A percentile compares a stretch with the other conserved stretches of the same genome.
Conservation (phyloP, 2,888 invertebrate genomes). For the Apamea crenata region DNA sequence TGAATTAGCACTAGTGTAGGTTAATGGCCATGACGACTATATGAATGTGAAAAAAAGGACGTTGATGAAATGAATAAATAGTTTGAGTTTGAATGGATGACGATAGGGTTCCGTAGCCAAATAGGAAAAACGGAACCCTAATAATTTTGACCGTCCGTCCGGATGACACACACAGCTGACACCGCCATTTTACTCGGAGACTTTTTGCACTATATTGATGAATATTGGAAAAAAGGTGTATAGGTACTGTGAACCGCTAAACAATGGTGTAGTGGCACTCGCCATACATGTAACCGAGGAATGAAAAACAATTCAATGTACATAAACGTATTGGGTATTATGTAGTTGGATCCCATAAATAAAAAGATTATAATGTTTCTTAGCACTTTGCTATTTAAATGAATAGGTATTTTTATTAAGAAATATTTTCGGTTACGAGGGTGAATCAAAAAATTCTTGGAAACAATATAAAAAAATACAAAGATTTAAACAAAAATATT, state of each 20-base stretch:
- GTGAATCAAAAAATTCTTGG: no score
- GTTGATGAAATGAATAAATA: neutral
- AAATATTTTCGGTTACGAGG: neutral
- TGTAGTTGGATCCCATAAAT: neutral
- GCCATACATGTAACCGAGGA: neutral
- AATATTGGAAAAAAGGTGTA: neutral
- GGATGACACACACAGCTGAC: neutral
- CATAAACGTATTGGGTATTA: neutral
- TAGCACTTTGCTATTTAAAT: neutral
- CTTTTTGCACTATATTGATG: neutral
- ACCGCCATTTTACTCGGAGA: neutral
- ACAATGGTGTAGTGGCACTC: neutral
- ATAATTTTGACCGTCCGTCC: neutral
- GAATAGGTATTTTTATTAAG: neutral
- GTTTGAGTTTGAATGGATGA: neutral
- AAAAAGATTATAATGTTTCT: neutral
- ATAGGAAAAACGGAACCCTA: neutral
- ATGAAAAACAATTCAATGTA: neutral
- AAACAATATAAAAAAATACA: no score
- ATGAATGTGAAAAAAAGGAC: conserved; percentile 18
- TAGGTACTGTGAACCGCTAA: neutral
- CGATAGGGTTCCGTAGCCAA: no score
- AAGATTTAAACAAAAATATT: no score
- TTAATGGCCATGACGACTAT: conserved; percentile 24
- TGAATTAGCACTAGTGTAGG: conserved; percentile 9